Percentiles rank a stretch among this genome's conserved stretches.
Evolutionary conservation across 2,113 vertebrate genomes (phyloP).

Genomic region (Gopherus flavomarginatus): DNA sequence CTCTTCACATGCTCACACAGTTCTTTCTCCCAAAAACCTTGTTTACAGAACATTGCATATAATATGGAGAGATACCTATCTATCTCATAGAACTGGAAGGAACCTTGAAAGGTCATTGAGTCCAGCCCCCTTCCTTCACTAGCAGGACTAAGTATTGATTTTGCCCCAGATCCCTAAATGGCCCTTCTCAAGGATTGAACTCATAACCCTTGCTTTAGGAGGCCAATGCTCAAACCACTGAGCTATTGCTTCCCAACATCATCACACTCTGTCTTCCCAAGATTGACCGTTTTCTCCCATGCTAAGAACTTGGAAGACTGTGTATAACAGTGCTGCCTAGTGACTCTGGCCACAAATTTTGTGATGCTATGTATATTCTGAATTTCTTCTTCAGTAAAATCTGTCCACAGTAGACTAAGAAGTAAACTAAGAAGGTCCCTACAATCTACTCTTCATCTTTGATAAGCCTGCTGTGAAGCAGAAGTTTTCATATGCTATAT

Average conservation of each 20-base stretch:
- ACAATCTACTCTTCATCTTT: neutral
- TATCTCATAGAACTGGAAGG: no score
- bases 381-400: neutral
- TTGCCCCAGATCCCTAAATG: no score
- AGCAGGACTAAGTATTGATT: no score
- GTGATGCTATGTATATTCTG: neutral
- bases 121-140: no score
- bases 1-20: neutral
- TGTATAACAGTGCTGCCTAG: neutral
- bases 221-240: no score
- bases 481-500: neutral
- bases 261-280: neutral
- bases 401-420: neutral
- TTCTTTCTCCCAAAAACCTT: constrained; percentile 1
- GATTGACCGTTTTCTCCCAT: neutral
- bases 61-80: no score
- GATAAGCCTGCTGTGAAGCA: neutral
- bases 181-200: no score
- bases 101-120: no score
- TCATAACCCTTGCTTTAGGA: no score
- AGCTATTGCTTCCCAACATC: neutral
- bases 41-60: neutral
- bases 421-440: neutral
- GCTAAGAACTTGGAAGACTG: neutral
- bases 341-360: neutral